phyloP scores from a whole-genome alignment of 2,797 vertebrate genomes.

The Spheniscus humboldti region DNA sequence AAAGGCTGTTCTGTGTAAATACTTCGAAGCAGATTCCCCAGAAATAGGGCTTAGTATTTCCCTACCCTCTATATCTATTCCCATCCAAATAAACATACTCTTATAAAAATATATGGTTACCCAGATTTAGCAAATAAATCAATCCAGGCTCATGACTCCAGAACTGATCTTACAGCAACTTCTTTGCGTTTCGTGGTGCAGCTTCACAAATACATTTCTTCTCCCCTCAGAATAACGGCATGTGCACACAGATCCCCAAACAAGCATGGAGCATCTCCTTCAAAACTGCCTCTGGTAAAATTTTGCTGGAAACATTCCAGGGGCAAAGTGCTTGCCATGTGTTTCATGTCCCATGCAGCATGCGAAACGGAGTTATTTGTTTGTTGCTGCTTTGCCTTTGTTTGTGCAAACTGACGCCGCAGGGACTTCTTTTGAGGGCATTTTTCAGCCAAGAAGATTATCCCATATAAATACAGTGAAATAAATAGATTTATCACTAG shows the following conservation, averaged over 20 bases:
- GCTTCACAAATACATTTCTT: not conserved
- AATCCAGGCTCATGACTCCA: not conserved
- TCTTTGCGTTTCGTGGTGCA: not conserved
- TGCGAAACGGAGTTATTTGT: slow-evolving; percentile 7
- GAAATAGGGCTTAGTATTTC: not conserved
- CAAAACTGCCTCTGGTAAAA: slow-evolving; percentile 19
- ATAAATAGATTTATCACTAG: slow-evolving; percentile 45
- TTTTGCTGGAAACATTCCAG: slow-evolving; percentile 27
- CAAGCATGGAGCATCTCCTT: not conserved
- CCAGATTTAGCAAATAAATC: not conserved
- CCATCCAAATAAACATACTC: not conserved
- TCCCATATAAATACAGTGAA: slow-evolving; percentile 45
- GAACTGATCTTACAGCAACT: not conserved
- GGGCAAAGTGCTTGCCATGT: slow-evolving; percentile 13
- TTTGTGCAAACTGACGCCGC: slow-evolving; percentile 65
- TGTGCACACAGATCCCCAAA: not conserved
- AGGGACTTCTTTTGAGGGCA: slow-evolving; percentile 45
- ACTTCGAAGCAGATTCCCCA: not conserved
- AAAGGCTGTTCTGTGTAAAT: slow-evolving; percentile 30
- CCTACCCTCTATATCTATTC: not conserved
- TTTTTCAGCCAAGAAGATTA: slow-evolving; percentile 66
- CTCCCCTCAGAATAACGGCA: not conserved
- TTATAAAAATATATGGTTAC: not conserved
- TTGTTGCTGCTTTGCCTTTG: slow-evolving; percentile 61
- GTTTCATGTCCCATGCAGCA: slow-evolving; percentile 41